These are phyloP conservation scores for Sakesphorus luctuosus DNA, from an alignment of 2,113 vertebrate species.

Conservation along the genomic window DNA sequence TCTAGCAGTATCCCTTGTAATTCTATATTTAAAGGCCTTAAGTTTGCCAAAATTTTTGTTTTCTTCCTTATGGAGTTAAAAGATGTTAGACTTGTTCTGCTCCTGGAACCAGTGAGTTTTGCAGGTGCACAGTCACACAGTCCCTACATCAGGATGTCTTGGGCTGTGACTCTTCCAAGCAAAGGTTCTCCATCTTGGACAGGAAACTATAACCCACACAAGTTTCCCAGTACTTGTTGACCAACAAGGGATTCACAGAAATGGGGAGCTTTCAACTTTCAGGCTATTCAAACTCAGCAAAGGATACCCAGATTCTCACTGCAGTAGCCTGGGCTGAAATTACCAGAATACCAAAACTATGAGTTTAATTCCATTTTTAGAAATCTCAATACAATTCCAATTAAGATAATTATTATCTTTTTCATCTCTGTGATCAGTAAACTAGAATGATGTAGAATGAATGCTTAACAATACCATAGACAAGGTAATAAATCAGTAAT, in stretches of 20 bases:
- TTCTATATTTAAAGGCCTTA: neutral
- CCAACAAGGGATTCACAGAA: neutral
- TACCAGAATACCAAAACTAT: neutral
- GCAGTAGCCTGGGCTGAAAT: neutral
- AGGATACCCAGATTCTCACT: neutral
- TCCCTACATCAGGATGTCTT: neutral
- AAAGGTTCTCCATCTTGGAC: neutral
- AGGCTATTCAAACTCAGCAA: neutral
- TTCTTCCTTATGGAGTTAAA: neutral
- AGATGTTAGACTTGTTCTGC: neutral
- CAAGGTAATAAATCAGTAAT: neutral
- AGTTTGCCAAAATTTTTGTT: fast-evolving
- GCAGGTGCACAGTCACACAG: neutral
- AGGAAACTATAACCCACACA: fast-evolving
- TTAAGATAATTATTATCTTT: neutral
- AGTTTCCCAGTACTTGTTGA: neutral
- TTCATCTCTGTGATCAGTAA: neutral
- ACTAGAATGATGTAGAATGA: neutral
- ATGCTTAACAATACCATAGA: neutral
- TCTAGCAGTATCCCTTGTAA: neutral
- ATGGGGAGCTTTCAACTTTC: neutral
- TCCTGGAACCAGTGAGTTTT: neutral
- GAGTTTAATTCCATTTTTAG: neutral
- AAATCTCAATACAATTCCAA: neutral
- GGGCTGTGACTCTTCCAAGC: neutral